Evolutionary conservation across 1,140 invertebrate species (phyloP).

Genomic region (Leptopilina boulardi): DNA sequence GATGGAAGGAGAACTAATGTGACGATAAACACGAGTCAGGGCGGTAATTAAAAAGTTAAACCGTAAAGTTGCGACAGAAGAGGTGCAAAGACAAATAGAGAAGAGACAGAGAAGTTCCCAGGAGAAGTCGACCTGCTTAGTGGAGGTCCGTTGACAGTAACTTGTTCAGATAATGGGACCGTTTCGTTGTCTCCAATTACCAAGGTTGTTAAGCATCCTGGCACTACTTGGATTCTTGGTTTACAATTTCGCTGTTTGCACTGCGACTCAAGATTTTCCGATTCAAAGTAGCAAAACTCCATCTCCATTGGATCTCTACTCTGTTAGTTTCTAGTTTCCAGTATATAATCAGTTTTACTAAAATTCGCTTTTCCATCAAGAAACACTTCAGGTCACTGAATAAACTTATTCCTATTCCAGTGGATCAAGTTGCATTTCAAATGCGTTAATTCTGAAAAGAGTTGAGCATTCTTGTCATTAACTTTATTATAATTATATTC

Average conservation of each 20-base stretch:
- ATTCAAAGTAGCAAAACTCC: constrained; percentile 10
- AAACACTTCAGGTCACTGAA: not conserved
- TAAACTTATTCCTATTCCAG: not conserved
- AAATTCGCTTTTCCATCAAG: not conserved
- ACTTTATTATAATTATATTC: no score
- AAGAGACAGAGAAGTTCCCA: constrained; percentile 47
- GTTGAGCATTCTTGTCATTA: no score
- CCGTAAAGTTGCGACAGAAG: constrained; percentile 57
- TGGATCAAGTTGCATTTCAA: no score
- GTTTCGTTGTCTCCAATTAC: constrained; percentile 65
- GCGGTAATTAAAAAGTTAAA: constrained; percentile 72
- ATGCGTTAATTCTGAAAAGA: no score
- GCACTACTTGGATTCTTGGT: constrained; percentile 43
- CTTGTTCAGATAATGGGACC: constrained; percentile 62
- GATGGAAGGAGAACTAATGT: constrained; percentile 48
- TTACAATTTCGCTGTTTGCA: constrained; percentile 29
- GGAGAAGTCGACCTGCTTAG: constrained; percentile 29
- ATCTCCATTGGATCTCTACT: not conserved
- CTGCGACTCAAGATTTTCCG: constrained; percentile 18
- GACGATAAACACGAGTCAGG: constrained; percentile 65
- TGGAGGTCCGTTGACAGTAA: constrained; percentile 51
- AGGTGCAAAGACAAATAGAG: constrained; percentile 45
- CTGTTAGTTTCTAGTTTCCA: constrained; percentile 1
- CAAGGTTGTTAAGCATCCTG: constrained; percentile 58
- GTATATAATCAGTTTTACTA: constrained; percentile 1